phyloP scores from a whole-genome alignment of 2,888 invertebrate genomes.

The Liodrosophila aerea region DNA sequence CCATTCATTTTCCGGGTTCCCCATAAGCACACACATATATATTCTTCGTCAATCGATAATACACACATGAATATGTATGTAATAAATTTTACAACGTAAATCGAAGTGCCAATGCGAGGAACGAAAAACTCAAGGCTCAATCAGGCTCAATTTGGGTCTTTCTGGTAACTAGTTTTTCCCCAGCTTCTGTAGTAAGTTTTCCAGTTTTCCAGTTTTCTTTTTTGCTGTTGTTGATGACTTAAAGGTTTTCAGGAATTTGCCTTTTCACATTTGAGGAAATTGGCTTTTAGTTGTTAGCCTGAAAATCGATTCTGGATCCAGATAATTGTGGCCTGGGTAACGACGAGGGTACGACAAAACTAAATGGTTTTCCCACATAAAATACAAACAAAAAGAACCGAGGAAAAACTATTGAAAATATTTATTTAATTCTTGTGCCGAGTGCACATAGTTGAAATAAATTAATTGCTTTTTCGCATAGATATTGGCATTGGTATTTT shows the following conservation, averaged over 20 bases:
- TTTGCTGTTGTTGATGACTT: conserved; percentile 19
- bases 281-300: conserved; percentile 38
- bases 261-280: conserved; percentile 46
- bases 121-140: conserved; percentile 41
- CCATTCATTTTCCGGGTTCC: conserved; percentile 47
- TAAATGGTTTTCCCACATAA: too few species aligned
- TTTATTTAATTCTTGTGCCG: neutral
- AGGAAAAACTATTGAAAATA: neutral
- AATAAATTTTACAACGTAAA: conserved; percentile 64
- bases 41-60: conserved; percentile 57
- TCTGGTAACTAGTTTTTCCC: conserved; percentile 15
- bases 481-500: too few species aligned
- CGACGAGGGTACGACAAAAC: neutral
- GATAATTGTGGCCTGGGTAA: conserved; percentile 40
- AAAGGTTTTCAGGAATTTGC: conserved; percentile 28
- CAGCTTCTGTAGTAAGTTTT: neutral
- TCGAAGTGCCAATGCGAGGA: conserved; percentile 49
- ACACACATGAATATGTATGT: conserved; percentile 51
- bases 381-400: too few species aligned
- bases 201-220: neutral
- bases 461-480: neutral
- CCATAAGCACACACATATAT: conserved; percentile 17
- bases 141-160: conserved; percentile 37
- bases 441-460: neutral
- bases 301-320: conserved; percentile 53